Conservation (phyloP, 2,797 vertebrate species). For the Melanotaenia nigrans region DNA sequence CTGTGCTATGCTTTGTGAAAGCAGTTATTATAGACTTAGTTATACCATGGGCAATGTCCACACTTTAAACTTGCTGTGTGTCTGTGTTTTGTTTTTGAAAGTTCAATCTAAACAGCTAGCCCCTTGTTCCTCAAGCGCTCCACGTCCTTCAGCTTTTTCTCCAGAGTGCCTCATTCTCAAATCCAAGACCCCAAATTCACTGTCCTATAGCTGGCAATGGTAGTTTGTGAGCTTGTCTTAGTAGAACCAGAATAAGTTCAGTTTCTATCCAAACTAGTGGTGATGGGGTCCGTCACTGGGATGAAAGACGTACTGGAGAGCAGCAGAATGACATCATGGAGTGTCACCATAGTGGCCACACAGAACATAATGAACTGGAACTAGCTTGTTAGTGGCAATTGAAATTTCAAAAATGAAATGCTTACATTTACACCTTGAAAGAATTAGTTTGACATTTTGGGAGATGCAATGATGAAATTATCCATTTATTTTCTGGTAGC, state of each 20-base stretch:
- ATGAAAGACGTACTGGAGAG: neutral
- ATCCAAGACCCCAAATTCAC: neutral
- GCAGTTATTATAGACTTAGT: slow-evolving; percentile 79
- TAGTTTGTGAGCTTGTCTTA: neutral
- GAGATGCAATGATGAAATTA: neutral
- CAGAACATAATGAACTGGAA: neutral
- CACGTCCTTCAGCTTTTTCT: neutral
- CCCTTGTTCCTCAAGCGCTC: neutral
- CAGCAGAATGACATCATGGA: neutral
- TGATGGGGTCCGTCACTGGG: neutral
- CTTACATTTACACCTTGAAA: slow-evolving; percentile 5
- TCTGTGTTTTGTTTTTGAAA: slow-evolving; percentile 14
- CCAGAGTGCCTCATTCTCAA: neutral
- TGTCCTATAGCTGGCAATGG: neutral
- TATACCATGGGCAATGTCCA: slow-evolving; percentile 60
- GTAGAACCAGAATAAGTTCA: neutral
- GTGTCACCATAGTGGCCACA: neutral
- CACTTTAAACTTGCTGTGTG: slow-evolving; percentile 18
- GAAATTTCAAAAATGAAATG: slow-evolving; percentile 17
- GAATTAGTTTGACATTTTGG: slow-evolving; percentile 34
- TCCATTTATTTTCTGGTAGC: neutral
- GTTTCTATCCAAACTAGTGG: neutral
- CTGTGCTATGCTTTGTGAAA: slow-evolving; percentile 82
- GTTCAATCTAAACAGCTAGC: slow-evolving; percentile 4
- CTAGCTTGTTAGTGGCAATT: slow-evolving; percentile 9